A percentile compares a stretch with the other conserved stretches of the same genome.
phyloP scores from a whole-genome alignment of 2,797 vertebrate genomes.

The Poliocrania exsul region DNA sequence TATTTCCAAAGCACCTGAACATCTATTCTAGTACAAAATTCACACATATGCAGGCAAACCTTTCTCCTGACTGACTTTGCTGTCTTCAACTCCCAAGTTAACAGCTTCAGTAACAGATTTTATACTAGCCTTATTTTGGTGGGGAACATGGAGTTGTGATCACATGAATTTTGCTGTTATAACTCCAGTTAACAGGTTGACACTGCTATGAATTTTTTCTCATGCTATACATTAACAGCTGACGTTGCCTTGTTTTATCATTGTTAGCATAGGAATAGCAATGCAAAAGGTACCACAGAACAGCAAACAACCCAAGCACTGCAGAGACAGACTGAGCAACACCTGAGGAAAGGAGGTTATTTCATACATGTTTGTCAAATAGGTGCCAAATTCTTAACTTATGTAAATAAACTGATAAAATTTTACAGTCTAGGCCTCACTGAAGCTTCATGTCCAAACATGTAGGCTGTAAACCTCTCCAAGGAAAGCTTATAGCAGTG shows the following conservation, averaged over 20 bases:
- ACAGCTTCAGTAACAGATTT: background rate
- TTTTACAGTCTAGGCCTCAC: background rate
- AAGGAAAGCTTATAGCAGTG: background rate
- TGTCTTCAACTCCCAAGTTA: background rate
- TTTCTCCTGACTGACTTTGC: background rate
- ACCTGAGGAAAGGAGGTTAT: background rate
- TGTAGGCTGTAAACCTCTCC: background rate
- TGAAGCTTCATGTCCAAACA: background rate
- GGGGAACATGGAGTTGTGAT: background rate
- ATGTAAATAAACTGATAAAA: background rate
- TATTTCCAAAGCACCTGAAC: background rate
- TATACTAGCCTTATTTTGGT: background rate
- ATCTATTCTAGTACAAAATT: background rate
- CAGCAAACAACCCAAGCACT: background rate
- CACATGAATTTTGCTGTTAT: background rate
- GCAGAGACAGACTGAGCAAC: background rate
- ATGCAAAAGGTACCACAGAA: background rate
- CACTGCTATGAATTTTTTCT: background rate
- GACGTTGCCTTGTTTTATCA: background rate
- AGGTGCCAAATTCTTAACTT: background rate
- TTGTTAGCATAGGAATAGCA: background rate
- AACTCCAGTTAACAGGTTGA: background rate
- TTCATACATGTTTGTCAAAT: background rate
- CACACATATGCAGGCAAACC: background rate
- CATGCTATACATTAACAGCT: background rate